Percentiles rank a stretch among this genome's conserved stretches.
Evolutionary conservation across 2,797 vertebrate genomes (phyloP).

Genomic region (Syngnathus acus): DNA sequence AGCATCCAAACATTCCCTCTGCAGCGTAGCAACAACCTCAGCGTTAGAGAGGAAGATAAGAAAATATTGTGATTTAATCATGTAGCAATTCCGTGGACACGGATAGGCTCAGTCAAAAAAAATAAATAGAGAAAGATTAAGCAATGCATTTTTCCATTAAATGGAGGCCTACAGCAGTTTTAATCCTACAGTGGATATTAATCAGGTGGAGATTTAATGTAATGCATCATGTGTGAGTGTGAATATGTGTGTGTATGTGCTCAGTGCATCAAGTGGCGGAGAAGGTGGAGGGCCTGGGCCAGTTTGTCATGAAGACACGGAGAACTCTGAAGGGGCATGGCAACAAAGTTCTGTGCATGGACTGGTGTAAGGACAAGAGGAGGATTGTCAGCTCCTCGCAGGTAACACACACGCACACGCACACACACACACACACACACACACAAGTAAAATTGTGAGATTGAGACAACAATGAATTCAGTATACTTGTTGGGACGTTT

Average conservation of each 20-base stretch:
- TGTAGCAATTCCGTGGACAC: background rate
- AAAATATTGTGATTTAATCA: background rate
- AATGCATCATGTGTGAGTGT: conserved; percentile 9
- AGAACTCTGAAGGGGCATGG: conserved; percentile 95
- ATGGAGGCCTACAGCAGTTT: conserved; percentile 17
- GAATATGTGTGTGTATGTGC: conserved; percentile 18
- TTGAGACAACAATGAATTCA: background rate
- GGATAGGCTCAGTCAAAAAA: background rate
- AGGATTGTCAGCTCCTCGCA: conserved; percentile 99
- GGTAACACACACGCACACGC: conserved; percentile 60
- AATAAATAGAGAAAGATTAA: background rate
- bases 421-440: background rate
- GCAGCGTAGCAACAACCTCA: background rate
- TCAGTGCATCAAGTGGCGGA: conserved; percentile 88
- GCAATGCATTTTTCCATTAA: conserved; percentile 6
- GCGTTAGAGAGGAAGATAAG: background rate
- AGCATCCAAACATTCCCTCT: conserved; percentile 4
- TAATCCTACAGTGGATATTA: conserved; percentile 25
- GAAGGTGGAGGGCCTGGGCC: conserved; percentile 88
- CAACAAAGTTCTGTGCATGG: conserved; percentile 99
- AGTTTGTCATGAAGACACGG: conserved; percentile 98
- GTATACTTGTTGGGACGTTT: background rate
- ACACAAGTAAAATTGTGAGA: background rate
- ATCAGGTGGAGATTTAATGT: conserved; percentile 3
- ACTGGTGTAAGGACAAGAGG: conserved; percentile 98